Evolutionary conservation across 2,797 vertebrate genomes (phyloP).

Genomic region (Sylvilagus floridanus): DNA sequence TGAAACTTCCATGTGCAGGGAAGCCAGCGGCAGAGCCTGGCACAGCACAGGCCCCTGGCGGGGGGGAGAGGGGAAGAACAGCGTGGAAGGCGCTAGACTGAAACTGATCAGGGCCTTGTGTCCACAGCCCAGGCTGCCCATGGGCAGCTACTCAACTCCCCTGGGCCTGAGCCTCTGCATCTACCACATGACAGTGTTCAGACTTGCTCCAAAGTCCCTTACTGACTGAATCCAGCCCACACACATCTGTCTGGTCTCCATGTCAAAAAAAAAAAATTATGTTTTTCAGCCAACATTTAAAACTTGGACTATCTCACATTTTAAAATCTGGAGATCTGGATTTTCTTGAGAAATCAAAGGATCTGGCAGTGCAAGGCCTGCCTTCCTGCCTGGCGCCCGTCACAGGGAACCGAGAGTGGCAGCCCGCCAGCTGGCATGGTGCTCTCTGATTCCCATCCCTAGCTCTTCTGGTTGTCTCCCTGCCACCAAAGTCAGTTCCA

Average conservation of each 20-base stretch:
- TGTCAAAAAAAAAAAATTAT: not conserved
- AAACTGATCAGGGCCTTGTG: not conserved
- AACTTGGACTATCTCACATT: constrained; percentile 34
- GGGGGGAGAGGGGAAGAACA: not conserved
- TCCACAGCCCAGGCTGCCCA: not conserved
- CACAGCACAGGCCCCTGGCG: not conserved
- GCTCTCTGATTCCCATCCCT: not conserved
- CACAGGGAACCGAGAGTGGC: not conserved
- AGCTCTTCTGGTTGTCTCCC: not conserved
- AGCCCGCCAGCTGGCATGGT: not conserved
- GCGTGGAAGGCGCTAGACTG: not conserved
- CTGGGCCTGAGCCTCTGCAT: not conserved
- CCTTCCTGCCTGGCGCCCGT: not conserved
- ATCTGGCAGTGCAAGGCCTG: not conserved
- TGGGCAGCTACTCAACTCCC: not conserved
- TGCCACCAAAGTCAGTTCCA: not conserved
- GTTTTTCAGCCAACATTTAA: constrained; percentile 44
- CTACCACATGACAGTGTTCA: not conserved
- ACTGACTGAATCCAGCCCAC: not conserved
- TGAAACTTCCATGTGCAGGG: not conserved
- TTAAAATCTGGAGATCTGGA: constrained; percentile 38
- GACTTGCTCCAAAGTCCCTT: not conserved
- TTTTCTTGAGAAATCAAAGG: not conserved
- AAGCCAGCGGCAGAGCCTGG: not conserved
- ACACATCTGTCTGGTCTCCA: constrained; percentile 3